Conservation (phyloP, 2,888 invertebrate genomes). For the Pherbina coryleti region DNA sequence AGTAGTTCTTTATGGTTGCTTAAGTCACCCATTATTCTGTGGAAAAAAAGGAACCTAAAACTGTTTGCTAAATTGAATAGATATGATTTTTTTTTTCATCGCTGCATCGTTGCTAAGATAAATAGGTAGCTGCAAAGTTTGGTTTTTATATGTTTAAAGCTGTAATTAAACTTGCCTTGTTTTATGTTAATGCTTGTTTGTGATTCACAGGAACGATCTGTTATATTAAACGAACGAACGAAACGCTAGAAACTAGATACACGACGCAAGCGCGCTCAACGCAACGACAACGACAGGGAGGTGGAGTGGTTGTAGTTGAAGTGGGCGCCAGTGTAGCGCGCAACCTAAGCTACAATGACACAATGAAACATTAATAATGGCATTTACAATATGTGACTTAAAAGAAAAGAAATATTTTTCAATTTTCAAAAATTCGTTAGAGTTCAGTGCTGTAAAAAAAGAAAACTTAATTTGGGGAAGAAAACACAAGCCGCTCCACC, state of each 20-base stretch:
- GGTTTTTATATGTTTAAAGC: conserved; percentile 32
- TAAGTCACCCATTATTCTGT: conserved; percentile 20
- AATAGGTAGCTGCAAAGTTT: conserved; percentile 29
- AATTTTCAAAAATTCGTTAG: conserved; percentile 15
- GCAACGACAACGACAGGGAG: conserved; percentile 40
- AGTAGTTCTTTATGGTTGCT: conserved; percentile 30
- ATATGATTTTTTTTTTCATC: conserved; percentile 26
- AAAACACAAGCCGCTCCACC: conserved; percentile 22
- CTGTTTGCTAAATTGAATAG: conserved; percentile 21
- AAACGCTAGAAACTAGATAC: conserved; percentile 40
- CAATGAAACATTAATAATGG: conserved; percentile 55
- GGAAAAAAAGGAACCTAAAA: conserved; percentile 23
- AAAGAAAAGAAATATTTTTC: conserved; percentile 36
- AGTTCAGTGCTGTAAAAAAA: conserved; percentile 28
- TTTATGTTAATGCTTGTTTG: conserved; percentile 31
- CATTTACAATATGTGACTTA: conserved; percentile 42
- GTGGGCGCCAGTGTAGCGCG: conserved; percentile 47
- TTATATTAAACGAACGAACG: conserved; percentile 35
- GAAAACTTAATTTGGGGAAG: conserved; percentile 16
- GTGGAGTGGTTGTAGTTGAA: conserved; percentile 41
- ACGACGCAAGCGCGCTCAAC: conserved; percentile 42
- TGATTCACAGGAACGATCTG: conserved; percentile 31
- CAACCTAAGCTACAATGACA: conserved; percentile 75
- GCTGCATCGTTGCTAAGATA: conserved; percentile 34
- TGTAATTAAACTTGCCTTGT: conserved; percentile 34